These are phyloP conservation scores for Eupithecia pulchellata DNA, from an alignment of 2,888 invertebrate species.

Conservation along the genomic window DNA sequence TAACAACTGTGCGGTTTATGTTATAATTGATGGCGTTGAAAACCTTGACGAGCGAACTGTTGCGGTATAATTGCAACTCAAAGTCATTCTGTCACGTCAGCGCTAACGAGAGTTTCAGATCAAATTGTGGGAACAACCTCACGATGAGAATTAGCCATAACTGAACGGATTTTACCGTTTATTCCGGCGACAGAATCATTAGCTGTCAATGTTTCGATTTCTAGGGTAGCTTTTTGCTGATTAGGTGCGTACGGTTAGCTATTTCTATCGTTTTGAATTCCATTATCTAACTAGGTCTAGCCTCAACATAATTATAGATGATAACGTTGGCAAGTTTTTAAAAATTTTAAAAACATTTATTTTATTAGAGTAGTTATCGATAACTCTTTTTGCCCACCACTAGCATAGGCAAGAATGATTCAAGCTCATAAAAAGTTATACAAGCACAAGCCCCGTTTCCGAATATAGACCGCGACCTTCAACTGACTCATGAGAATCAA, in stretches of 20 bases:
- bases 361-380: not conserved
- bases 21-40: slow-evolving; percentile 18
- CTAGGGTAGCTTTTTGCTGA: slow-evolving; percentile 25
- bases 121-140: slow-evolving; percentile 27
- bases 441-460: slow-evolving; percentile 49
- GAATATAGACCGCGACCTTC: slow-evolving; percentile 72
- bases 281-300: not conserved
- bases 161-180: slow-evolving; percentile 32
- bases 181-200: slow-evolving; percentile 27
- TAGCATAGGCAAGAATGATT: slow-evolving; percentile 36
- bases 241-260: slow-evolving; percentile 12
- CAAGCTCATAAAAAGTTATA: slow-evolving; percentile 55
- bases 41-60: slow-evolving; percentile 29
- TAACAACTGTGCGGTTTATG: not conserved
- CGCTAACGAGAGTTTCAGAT: slow-evolving; percentile 29
- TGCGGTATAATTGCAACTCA: slow-evolving; percentile 25
- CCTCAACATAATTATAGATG: not conserved
- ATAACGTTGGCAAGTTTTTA: not conserved
- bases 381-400: slow-evolving; percentile 23
- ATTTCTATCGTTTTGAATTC: slow-evolving; percentile 5
- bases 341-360: no score
- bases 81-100: slow-evolving; percentile 22
- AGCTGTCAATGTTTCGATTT: slow-evolving; percentile 15
- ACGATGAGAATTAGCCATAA: slow-evolving; percentile 22
- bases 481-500: slow-evolving; percentile 57